Base-by-base conservation (phyloP, 2,113 vertebrate genomes). In the Sula dactylatra region DNA sequence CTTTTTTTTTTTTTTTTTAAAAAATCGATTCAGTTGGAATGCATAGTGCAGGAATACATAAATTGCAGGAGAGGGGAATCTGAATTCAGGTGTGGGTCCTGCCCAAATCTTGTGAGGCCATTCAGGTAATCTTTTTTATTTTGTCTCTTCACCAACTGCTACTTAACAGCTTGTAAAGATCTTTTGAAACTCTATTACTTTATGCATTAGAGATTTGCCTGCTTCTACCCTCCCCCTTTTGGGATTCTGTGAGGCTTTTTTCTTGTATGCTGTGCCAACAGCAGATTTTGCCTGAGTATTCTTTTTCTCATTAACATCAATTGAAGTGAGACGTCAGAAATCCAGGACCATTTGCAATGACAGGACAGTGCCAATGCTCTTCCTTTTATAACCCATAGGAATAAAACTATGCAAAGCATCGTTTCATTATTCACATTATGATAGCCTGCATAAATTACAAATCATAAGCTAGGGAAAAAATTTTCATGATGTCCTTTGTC, bases 291-390 rank as follows among this genome's bases (percentile, higher is more conserved):
- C 91, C 91, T 4, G 86, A 90, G 95, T 74, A 71, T 94, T 91
- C 86, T 94, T 95, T 95, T 90, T 66, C 97, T 96, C 94, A 95
- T 97, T 97, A 96, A 90, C 94, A 94, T 96, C 94, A 94, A 49
- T 78, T 85, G 93, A 96, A 97, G 95, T 94, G 96, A 97, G 96
- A 97, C 47, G 21, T 97, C 96, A 97, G 91, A 92, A 96, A 95
- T 95, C 69, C 78, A 95, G 95, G 93, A 88, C 94, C 93, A 90
- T 94, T 96, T 97, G 93, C 95, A 93, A 59, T 95, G 96, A 96
- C 96, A 97, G 95, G 94, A 93, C 87, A 93, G 85, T 93, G 96
- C 93, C 94, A 95, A 36, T 82, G 95, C 79, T 95, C 79, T 95
- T 93, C 90, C 86, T 95, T 96, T 94, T 54, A 80, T 86, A 95